Evolutionary conservation across 1,140 invertebrate genomes (phyloP).

Genomic region (Procambarus virginalis): DNA sequence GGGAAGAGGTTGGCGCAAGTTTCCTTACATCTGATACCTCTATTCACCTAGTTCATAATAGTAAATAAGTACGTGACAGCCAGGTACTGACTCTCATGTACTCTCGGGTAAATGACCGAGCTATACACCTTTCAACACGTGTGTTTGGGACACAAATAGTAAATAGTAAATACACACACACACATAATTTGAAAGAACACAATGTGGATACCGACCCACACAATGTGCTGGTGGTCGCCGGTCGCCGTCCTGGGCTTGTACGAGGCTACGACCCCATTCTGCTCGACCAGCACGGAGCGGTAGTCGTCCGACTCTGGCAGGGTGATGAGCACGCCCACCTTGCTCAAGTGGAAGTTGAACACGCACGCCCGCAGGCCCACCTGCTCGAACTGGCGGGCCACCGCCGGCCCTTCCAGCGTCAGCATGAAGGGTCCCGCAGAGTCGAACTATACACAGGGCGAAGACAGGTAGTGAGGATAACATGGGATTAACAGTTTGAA

Average conservation of each 20-base stretch:
- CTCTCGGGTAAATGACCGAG: no score
- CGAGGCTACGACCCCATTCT: constrained; percentile 76
- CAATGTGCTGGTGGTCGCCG: constrained; percentile 75
- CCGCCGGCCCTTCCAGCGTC: constrained; percentile 65
- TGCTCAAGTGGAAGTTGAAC: constrained; percentile 69
- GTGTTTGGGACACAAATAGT: no score
- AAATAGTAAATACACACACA: no score
- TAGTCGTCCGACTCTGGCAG: constrained; percentile 76
- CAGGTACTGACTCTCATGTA: no score
- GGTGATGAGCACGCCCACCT: constrained; percentile 73
- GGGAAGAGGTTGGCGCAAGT: no score
- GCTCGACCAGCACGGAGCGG: constrained; percentile 78
- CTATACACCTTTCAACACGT: no score
- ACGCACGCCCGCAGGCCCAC: constrained; percentile 69
- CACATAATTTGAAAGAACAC: not conserved
- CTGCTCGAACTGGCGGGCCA: constrained; percentile 70
- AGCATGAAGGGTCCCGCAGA: constrained; percentile 68
- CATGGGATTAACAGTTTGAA: not conserved
- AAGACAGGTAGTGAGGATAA: no score
- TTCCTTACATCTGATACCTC: no score
- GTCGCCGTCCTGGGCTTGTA: constrained; percentile 74
- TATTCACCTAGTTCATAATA: no score
- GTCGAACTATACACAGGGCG: constrained; percentile 46
- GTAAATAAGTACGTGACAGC: no score
- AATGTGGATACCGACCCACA: constrained; percentile 74